phyloP scores from a whole-genome alignment of 2,113 vertebrate genomes.

The Trachemys scripta region DNA sequence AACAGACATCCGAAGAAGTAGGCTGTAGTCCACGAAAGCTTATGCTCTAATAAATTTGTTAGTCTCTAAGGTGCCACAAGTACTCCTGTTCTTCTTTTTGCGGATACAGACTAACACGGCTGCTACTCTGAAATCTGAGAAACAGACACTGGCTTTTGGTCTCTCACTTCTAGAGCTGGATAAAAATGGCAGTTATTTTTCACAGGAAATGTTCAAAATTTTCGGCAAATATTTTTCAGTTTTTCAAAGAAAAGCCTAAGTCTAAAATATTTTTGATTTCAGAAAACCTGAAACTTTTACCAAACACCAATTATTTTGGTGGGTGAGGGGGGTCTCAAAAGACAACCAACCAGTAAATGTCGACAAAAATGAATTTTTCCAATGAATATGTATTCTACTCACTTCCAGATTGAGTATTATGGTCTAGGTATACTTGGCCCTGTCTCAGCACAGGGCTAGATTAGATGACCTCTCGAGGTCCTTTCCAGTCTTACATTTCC shows the following conservation, averaged over 20 bases:
- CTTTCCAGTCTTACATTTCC: background rate
- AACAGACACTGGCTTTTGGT: background rate
- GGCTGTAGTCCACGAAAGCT: too few species aligned
- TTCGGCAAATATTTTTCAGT: background rate
- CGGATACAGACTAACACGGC: too few species aligned
- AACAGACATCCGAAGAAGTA: too few species aligned
- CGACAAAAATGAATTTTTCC: background rate
- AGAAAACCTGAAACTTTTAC: background rate
- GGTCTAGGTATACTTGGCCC: background rate
- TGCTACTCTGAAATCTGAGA: too few species aligned
- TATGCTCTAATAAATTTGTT: too few species aligned
- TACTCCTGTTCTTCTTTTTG: too few species aligned
- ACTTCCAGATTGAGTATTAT: background rate
- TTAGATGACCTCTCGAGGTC: background rate
- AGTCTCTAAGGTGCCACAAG: too few species aligned
- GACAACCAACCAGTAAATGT: background rate
- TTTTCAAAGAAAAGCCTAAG: background rate
- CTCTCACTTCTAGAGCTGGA: background rate
- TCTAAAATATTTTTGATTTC: background rate
- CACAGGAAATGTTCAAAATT: background rate
- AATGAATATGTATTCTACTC: background rate
- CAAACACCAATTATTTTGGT: background rate
- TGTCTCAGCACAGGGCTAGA: too few species aligned
- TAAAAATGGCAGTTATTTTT: background rate
- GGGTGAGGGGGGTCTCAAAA: background rate